Evolutionary conservation across 2,888 invertebrate species (phyloP).

Genomic region (Callyntrura guangdongensis): DNA sequence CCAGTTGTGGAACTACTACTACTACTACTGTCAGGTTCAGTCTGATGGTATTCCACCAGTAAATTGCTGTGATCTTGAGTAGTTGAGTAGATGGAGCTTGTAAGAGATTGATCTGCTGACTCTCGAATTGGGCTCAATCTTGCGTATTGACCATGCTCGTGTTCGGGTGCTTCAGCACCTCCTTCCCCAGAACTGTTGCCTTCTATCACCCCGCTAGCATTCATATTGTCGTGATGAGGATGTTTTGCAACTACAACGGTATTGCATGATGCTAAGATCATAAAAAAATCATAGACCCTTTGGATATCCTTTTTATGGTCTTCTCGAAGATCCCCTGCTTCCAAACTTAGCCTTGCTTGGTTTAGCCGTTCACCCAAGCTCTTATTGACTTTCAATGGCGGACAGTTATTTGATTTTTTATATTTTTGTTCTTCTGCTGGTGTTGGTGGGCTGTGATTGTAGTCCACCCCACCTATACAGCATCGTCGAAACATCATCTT

Average conservation of each 20-base stretch:
- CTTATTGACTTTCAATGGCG: conserved; percentile 79
- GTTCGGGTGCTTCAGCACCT: conserved; percentile 22
- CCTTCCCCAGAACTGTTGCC: conserved; percentile 60
- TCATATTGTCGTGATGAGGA: conserved; percentile 90
- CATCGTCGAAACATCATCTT: conserved; percentile 98
- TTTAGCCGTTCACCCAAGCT: conserved; percentile 80
- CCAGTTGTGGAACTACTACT: background rate
- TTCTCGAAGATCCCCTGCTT: conserved; percentile 50
- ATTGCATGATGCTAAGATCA: conserved; percentile 97
- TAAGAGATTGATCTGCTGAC: conserved; percentile 79
- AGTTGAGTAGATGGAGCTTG: conserved; percentile 70
- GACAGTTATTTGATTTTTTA: conserved; percentile 61
- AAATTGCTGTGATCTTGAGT: conserved; percentile 79
- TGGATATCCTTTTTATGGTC: conserved; percentile 65
- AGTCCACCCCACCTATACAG: conserved; percentile 95
- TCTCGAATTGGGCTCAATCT: conserved; percentile 83
- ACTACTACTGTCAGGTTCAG: conserved; percentile 56
- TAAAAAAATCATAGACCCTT: conserved; percentile 90
- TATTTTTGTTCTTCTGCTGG: conserved; percentile 85
- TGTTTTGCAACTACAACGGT: conserved; percentile 97
- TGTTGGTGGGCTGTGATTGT: conserved; percentile 91
- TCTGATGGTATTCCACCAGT: conserved; percentile 76
- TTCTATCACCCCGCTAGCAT: conserved; percentile 86
- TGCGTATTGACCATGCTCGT: conserved; percentile 65
- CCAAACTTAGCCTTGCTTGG: conserved; percentile 56